Percentiles rank a stretch among this genome's conserved stretches.
phyloP scores from a whole-genome alignment of 1,140 invertebrate species.

The Sesamia nonagrioides region DNA sequence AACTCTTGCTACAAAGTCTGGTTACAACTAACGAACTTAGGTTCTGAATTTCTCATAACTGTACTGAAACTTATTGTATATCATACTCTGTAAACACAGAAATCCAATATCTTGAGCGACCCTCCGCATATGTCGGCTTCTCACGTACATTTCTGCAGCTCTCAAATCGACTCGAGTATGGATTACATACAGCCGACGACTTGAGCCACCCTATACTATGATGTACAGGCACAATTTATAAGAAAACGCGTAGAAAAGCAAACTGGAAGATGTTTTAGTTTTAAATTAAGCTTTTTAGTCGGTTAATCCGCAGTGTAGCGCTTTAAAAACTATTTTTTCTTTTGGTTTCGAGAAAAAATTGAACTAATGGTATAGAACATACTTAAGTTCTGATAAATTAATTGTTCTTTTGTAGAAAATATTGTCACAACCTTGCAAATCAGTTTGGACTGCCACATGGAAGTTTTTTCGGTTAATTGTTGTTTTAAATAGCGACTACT shows the following conservation, averaged over 20 bases:
- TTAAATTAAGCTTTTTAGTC: neutral
- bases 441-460: neutral
- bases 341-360: too few relatives aligned
- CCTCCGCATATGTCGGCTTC: constrained; percentile 61
- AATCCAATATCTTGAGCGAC: constrained; percentile 62
- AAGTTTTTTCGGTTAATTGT: neutral
- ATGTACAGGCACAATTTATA: constrained; percentile 44
- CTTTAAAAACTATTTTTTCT: neutral
- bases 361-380: too few relatives aligned
- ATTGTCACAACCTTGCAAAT: neutral
- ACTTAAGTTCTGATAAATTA: too few relatives aligned
- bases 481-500: neutral
- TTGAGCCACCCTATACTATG: constrained; percentile 62
- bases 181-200: constrained; percentile 74
- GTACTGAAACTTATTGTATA: neutral
- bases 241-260: constrained; percentile 43
- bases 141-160: constrained; percentile 76
- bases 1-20: too few relatives aligned
- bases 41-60: neutral
- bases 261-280: neutral
- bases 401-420: neutral
- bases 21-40: too few relatives aligned
- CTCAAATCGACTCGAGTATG: constrained; percentile 77
- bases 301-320: neutral
- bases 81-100: constrained; percentile 59